Evolutionary conservation across 2,113 vertebrate genomes (phyloP).

Genomic region (Cinclus cinclus): DNA sequence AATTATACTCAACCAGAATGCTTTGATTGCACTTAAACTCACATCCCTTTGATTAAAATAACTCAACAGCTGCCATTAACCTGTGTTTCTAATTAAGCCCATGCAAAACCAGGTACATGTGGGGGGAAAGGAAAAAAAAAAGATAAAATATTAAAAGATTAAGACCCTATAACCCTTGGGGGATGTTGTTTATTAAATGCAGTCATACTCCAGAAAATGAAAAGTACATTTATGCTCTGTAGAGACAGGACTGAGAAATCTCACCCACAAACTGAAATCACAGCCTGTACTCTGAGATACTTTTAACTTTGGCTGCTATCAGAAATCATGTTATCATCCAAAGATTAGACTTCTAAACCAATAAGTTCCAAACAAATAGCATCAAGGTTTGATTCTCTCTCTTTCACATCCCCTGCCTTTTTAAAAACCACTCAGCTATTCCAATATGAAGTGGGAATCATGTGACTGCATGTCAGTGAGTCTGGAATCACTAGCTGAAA

Average conservation of each 20-base stretch:
- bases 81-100: slow-evolving; percentile 48
- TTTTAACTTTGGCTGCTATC: not conserved
- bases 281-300: not conserved
- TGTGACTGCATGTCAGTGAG: not conserved
- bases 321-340: not conserved
- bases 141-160: slow-evolving; percentile 2
- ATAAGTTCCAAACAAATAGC: not conserved
- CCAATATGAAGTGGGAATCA: not conserved
- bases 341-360: not conserved
- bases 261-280: not conserved
- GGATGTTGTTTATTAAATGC: not conserved
- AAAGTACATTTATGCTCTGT: not conserved
- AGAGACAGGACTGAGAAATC: not conserved
- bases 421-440: not conserved
- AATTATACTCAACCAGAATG: slow-evolving; percentile 63
- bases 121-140: not conserved
- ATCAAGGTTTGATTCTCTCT: not conserved
- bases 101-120: not conserved
- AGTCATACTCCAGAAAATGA: not conserved
- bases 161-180: not conserved
- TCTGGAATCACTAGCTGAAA: not conserved
- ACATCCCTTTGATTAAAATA: slow-evolving; percentile 70
- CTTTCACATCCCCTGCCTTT: not conserved
- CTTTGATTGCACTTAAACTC: slow-evolving; percentile 63
- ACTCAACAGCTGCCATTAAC: slow-evolving; percentile 56